These are phyloP conservation scores for Lycocerus yunnanus DNA, from an alignment of 2,888 invertebrate genomes.

Conservation along the genomic window DNA sequence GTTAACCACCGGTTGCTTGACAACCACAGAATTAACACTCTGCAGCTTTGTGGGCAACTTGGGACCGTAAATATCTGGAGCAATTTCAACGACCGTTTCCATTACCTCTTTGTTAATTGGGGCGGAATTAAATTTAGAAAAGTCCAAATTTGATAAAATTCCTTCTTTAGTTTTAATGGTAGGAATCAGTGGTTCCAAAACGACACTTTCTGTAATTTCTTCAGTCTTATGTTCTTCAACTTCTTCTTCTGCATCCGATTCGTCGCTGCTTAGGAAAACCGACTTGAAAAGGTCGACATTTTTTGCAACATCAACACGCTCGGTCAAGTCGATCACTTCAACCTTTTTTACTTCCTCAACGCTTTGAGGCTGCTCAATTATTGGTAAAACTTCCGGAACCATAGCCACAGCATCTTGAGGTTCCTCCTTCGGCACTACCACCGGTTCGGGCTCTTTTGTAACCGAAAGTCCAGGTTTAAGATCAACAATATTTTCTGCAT, in stretches of 20 bases:
- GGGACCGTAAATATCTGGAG: constrained; percentile 61
- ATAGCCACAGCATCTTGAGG: not conserved
- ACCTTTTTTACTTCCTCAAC: not conserved
- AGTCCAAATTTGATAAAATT: constrained; percentile 49
- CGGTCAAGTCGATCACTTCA: constrained; percentile 43
- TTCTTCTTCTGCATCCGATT: constrained; percentile 61
- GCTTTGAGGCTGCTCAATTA: not conserved
- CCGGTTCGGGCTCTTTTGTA: constrained; percentile 2
- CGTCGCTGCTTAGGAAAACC: constrained; percentile 84
- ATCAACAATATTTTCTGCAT: constrained; percentile 36
- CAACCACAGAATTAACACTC: constrained; percentile 38
- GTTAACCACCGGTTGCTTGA: constrained; percentile 34
- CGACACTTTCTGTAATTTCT: constrained; percentile 42
- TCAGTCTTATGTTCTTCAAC: constrained; percentile 43
- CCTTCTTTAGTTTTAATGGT: constrained; percentile 53
- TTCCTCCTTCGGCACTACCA: not conserved
- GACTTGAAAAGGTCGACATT: constrained; percentile 85
- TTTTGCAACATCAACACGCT: constrained; percentile 52
- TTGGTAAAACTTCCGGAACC: not conserved
- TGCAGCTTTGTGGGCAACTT: constrained; percentile 55
- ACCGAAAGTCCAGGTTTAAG: constrained; percentile 44
- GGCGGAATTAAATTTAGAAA: constrained; percentile 26
- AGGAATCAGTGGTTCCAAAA: constrained; percentile 48
- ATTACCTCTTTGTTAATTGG: constrained; percentile 7
- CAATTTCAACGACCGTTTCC: not conserved